Conservation (phyloP, 2,797 vertebrate genomes). For the Parauchenoglanis punctatus region DNA sequence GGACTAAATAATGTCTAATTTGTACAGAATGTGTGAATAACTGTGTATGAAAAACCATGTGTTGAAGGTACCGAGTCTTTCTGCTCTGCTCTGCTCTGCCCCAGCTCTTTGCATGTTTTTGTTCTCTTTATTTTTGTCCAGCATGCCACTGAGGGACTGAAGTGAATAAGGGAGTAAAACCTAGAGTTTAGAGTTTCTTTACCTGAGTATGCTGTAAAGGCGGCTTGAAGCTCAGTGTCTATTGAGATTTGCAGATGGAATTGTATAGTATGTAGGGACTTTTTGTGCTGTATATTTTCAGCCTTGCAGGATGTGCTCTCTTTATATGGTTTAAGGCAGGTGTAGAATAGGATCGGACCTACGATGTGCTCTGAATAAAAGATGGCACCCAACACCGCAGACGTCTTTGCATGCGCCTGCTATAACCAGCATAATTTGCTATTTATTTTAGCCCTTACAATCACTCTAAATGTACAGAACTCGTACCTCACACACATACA, state of each 20-base stretch:
- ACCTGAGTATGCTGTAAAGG: constrained; percentile 32
- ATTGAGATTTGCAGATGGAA: constrained; percentile 35
- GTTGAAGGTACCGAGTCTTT: background rate
- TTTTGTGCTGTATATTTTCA: constrained; percentile 40
- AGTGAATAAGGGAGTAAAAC: constrained; percentile 10
- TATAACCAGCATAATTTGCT: background rate
- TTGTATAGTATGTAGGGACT: constrained; percentile 32
- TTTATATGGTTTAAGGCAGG: background rate
- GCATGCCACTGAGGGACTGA: constrained; percentile 23
- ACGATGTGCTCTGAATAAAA: background rate
- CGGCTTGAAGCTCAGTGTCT: constrained; percentile 40
- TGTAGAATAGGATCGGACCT: background rate
- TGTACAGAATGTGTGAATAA: background rate
- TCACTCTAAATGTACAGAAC: background rate
- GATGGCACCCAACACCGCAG: background rate
- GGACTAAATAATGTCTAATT: background rate
- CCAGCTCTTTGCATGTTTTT: background rate
- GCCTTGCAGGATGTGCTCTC: background rate
- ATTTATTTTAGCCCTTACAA: background rate
- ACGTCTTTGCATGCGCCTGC: background rate
- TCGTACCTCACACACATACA: background rate
- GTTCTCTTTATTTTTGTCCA: background rate
- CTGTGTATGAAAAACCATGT: background rate
- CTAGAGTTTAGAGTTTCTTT: background rate
- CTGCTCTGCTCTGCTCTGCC: background rate